These are phyloP conservation scores for Calcarius lapponicus DNA, from an alignment of 2,797 vertebrate genomes.

Conservation along the genomic window DNA sequence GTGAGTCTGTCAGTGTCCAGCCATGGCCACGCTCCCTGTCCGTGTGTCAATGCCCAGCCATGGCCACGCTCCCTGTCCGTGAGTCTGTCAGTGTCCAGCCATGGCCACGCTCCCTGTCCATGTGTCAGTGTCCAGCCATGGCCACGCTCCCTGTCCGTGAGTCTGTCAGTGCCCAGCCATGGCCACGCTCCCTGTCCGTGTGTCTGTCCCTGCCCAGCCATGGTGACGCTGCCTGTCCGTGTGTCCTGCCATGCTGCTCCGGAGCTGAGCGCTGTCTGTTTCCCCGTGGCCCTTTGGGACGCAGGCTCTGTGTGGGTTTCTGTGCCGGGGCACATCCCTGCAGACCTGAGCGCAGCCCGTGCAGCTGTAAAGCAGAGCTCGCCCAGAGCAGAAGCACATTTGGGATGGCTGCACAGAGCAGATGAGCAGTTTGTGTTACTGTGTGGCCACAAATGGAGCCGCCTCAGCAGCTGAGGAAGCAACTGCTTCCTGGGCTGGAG, in stretches of 20 bases:
- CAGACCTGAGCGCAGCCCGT: neutral
- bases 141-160: neutral
- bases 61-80: too few species aligned
- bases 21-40: neutral
- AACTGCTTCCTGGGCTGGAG: neutral
- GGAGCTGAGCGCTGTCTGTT: rapidly evolving
- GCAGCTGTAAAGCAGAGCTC: neutral
- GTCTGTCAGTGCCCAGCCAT: neutral
- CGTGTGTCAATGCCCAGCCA: neutral
- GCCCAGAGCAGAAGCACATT: rapidly evolving
- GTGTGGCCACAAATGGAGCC: neutral
- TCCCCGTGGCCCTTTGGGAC: too few species aligned
- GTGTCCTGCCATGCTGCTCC: rapidly evolving
- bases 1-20: neutral
- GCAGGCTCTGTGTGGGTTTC: neutral
- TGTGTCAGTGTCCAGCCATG: neutral
- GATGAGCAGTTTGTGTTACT: neutral
- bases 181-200: rapidly evolving
- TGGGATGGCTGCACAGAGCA: neutral
- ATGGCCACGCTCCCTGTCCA: neutral
- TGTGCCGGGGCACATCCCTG: neutral
- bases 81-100: neutral
- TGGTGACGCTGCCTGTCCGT: neutral
- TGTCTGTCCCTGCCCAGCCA: neutral
- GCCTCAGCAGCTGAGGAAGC: neutral